Evolutionary conservation across 1,140 invertebrate genomes (phyloP).

Genomic region (Drosophila murphyi): DNA sequence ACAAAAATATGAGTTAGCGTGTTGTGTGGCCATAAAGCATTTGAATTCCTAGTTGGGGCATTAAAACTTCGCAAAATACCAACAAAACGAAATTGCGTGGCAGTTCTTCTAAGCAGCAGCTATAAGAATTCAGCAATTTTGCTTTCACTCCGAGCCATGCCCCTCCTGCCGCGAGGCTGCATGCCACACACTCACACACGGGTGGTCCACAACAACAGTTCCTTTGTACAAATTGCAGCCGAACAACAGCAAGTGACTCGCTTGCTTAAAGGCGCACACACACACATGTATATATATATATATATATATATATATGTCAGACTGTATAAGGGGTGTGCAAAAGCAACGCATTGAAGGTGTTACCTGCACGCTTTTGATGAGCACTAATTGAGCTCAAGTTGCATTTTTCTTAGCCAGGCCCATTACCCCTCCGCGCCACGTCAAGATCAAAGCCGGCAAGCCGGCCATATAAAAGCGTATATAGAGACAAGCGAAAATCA

Average conservation of each 20-base stretch:
- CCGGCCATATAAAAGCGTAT: slow-evolving; percentile 57
- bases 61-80: slow-evolving; percentile 36
- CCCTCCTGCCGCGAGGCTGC: slow-evolving; percentile 1
- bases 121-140: slow-evolving; percentile 44
- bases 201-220: slow-evolving; percentile 62
- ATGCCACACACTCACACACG: slow-evolving; percentile 36
- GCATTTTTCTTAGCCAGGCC: slow-evolving; percentile 70
- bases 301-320: neutral
- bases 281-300: slow-evolving; percentile 19
- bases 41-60: slow-evolving; percentile 53
- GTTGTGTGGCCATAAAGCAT: slow-evolving; percentile 63
- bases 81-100: slow-evolving; percentile 41
- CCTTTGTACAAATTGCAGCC: slow-evolving; percentile 70
- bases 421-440: slow-evolving; percentile 65
- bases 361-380: slow-evolving; percentile 82
- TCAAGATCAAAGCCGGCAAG: slow-evolving; percentile 76
- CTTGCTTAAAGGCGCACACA: slow-evolving; percentile 51
- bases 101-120: neutral
- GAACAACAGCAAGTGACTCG: slow-evolving; percentile 56
- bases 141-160: slow-evolving; percentile 51
- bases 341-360: slow-evolving; percentile 81
- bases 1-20: slow-evolving; percentile 71
- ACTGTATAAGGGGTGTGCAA: slow-evolving; percentile 58
- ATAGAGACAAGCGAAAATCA: slow-evolving; percentile 77
- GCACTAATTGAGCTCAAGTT: slow-evolving; percentile 83